phyloP scores from a whole-genome alignment of 2,797 vertebrate species.

The Enteromius unitaeniatus region DNA sequence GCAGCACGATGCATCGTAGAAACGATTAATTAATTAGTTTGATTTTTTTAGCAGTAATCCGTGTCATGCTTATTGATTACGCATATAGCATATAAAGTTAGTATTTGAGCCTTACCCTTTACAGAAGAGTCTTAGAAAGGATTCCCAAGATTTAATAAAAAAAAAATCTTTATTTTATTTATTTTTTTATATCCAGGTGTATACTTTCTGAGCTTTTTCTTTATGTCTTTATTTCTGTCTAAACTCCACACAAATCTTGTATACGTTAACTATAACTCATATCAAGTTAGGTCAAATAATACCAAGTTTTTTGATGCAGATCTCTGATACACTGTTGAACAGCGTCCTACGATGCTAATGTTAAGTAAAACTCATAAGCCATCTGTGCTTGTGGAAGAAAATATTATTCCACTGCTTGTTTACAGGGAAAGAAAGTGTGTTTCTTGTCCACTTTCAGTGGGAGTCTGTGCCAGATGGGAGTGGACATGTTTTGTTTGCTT shows the following conservation, averaged over 20 bases:
- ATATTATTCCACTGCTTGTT: conserved; percentile 1
- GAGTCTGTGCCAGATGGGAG: conserved; percentile 34
- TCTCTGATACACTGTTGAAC: conserved; percentile 9
- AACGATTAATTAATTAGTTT: no score
- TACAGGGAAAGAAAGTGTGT: conserved; percentile 5
- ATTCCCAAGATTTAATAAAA: no score
- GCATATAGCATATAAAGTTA: background rate
- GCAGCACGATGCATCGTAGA: no score
- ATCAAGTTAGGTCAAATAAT: conserved; percentile 5
- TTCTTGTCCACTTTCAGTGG: conserved; percentile 36
- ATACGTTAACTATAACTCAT: background rate
- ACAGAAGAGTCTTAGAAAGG: background rate
- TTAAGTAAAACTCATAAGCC: conserved; percentile 39
- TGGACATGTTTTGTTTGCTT: conserved; percentile 40
- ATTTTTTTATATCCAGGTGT: background rate
- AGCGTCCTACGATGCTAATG: conserved; percentile 23
- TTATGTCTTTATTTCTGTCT: background rate
- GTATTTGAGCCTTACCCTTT: background rate
- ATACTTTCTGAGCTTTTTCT: background rate
- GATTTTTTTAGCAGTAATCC: background rate
- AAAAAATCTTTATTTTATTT: background rate
- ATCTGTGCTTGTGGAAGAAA: conserved; percentile 12
- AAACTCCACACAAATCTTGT: background rate
- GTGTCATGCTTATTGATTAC: background rate
- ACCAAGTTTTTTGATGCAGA: conserved; percentile 2